Evolutionary conservation across 2,888 invertebrate genomes (phyloP), one percentile per base, ranked within the genome.

Genomic region (Caenorhabditis sp.): DNA sequence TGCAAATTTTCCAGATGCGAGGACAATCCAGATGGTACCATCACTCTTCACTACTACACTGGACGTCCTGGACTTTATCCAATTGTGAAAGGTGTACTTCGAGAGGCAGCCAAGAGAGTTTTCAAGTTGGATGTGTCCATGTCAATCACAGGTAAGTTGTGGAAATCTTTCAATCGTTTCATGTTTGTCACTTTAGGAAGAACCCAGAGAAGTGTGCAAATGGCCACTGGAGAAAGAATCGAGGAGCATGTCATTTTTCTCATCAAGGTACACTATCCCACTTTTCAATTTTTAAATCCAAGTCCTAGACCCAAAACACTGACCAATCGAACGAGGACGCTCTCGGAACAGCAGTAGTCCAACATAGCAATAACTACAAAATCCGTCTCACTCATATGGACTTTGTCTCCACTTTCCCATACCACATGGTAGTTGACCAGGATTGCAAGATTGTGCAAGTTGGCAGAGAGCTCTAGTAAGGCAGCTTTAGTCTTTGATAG

Each of bases 101-200:
- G 96, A 95, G 96, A 97, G 8, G 97, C 97, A 44, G 97, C 98
- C 44, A 96, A 95, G 90, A 95, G 96, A 92, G 94, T 98, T 22
- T 98, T 97, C 92, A 95, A 95, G 87, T 96, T 96, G 0, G 96
- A 97, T 92, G 96, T 98, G n/a, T 95, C 96, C 91, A 96, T 98
- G 87, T 95, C 96, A 91, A 95, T 97, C 82, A 93, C 96, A 51
- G 96, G 96, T 73, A n/a, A 49, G 6, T 49, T 38, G 38, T n/a
- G n/a, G n/a, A n/a, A n/a, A n/a, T n/a, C n/a, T n/a, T n/a, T n/a
- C n/a, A n/a, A 31, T 31, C 4, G 4, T 31, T 31, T 31, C 31
- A 44, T 8, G 12, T 5, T 44, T 14, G 12, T 24, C 1, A 0
- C 19, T 31, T 41, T 16, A 82, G 75, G 89, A 93, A 95, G 96